These are phyloP conservation scores for Deroptyus accipitrinus DNA, from an alignment of 2,113 vertebrate species.

Conservation along the genomic window DNA sequence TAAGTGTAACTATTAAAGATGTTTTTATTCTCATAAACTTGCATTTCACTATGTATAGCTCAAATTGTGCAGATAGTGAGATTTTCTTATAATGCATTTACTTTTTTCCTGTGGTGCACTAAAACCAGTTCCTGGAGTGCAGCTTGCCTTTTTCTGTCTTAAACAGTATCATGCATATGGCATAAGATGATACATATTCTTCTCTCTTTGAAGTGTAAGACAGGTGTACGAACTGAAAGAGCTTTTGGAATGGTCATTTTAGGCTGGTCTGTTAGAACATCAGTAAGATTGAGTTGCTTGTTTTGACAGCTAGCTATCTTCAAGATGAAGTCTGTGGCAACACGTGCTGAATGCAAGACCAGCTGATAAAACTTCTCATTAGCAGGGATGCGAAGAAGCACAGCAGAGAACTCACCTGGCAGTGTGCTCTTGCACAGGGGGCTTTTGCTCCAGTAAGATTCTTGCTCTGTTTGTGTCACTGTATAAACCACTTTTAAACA, in stretches of 20 bases:
- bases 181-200: neutral
- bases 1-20: conserved; percentile 17
- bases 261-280: neutral
- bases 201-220: neutral
- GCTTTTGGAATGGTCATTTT: neutral
- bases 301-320: neutral
- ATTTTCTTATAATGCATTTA: neutral
- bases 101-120: neutral
- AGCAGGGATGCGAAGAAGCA: neutral
- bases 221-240: neutral
- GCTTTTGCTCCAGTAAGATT: neutral
- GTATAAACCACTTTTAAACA: neutral
- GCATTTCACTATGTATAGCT: neutral
- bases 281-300: neutral
- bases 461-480: neutral
- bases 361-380: neutral
- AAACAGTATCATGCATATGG: neutral
- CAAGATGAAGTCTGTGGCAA: neutral
- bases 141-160: neutral
- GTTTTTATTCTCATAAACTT: conserved; percentile 51
- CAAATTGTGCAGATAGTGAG: neutral
- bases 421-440: neutral
- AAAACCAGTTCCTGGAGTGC: neutral
- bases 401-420: neutral
- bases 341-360: neutral